Base-by-base conservation (phyloP, 2,888 invertebrate species). In the Chelonus formosanus region DNA sequence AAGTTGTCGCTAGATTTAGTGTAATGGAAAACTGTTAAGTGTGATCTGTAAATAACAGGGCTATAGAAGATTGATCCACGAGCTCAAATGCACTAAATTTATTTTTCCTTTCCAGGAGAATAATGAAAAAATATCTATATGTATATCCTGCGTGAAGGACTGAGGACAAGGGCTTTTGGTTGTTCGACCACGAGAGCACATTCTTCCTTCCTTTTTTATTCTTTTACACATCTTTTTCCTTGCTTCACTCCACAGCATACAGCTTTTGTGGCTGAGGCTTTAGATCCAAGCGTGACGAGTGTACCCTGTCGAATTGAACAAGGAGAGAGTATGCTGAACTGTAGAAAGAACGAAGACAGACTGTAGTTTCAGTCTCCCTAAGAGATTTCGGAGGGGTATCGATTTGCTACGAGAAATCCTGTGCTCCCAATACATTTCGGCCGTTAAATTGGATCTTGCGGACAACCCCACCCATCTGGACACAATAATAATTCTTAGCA, bases 231-330 rank as follows among this genome's bases (percentile, higher is more conserved):
- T 47, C 20, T 47, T 31, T 40, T 56, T 5, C 40, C 40, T 40
- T 40, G 31, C 40, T 56, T 31, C n/a, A 31, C 43, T 45, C 53
- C 61, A 36, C 20, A 10, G 20, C 31, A 52, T 52, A 34, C 32
- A 7, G 52, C 52, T 52, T 52, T 52, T 52, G 52, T 52, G 32
- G 34, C 40, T 40, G 40, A 40, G 40, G 31, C 32, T 7, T 32
- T 20, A 8, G 57, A 55, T 36, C 34, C 35, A 58, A 40, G 63
- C 70, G 65, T 68, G 65, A 70, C 68, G 70, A 68, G 68, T 57
- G 40, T 65, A 69, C 65, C 70, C 61, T 68, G 67, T 68, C 70
- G 69, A 70, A 70, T 69, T 54, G 69, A 5, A 40, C 67, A 48
- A 50, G 56, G 59, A 48, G 61, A 20, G 47, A 47, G 55, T 32